Evolutionary conservation across 2,113 vertebrate species (phyloP).

Genomic region (Microtus ochrogaster): DNA sequence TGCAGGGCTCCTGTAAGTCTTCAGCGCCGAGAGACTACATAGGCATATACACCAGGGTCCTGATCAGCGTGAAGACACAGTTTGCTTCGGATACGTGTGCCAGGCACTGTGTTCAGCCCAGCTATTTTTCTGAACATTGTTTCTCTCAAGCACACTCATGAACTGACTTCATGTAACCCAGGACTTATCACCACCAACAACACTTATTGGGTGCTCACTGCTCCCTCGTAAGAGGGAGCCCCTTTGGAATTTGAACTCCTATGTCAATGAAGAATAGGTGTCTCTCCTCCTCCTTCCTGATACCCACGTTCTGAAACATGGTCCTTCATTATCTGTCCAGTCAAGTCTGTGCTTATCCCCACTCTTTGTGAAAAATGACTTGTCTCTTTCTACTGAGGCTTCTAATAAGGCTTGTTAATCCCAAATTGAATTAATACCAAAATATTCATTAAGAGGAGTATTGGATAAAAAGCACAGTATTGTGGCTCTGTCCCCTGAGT

Average conservation of each 20-base stretch:
- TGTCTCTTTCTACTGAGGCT: background rate
- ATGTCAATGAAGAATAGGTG: background rate
- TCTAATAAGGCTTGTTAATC: background rate
- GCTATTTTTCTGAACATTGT: background rate
- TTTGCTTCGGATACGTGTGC: background rate
- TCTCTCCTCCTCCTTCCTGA: background rate
- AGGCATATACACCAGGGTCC: background rate
- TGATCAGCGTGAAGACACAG: background rate
- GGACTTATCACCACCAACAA: background rate
- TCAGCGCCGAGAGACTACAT: background rate
- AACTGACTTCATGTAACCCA: background rate
- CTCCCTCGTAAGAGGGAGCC: background rate
- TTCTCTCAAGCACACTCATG: background rate
- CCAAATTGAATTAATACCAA: slow-evolving; percentile 8
- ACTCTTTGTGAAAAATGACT: background rate
- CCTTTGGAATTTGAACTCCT: background rate
- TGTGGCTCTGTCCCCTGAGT: background rate
- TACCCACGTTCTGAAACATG: background rate
- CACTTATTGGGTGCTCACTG: background rate
- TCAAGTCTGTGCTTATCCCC: background rate
- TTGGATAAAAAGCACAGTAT: background rate
- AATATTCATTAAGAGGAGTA: background rate
- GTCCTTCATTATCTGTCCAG: background rate
- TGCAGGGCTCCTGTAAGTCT: background rate
- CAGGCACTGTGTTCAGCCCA: background rate